Conservation (phyloP, 2,113 vertebrate species). For the Hydropotes inermis region DNA sequence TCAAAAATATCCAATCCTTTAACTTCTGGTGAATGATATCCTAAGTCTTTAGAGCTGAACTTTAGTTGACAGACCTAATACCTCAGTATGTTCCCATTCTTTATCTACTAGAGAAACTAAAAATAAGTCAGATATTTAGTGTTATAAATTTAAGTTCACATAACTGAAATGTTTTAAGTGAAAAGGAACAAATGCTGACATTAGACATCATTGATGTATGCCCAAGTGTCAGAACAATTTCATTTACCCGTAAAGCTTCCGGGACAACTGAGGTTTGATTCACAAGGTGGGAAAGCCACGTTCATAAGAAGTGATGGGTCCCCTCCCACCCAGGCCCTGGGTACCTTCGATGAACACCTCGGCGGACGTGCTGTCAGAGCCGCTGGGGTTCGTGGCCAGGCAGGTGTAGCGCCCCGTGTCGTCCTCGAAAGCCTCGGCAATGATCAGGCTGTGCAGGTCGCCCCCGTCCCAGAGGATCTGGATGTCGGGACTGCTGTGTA, state of each 20-base stretch:
- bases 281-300: not conserved
- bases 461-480: constrained; percentile 88
- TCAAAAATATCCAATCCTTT: not conserved
- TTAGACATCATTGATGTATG: not conserved
- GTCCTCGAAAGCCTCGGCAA: constrained; percentile 97
- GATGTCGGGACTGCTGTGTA: constrained; percentile 93
- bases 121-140: not conserved
- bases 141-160: not conserved
- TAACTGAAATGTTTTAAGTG: not conserved
- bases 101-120: constrained; percentile 26
- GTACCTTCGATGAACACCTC: constrained; percentile 97
- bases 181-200: not conserved
- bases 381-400: constrained; percentile 92
- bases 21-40: not conserved
- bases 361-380: constrained; percentile 94
- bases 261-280: not conserved
- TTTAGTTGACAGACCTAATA: not conserved
- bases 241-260: not conserved
- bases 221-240: not conserved
- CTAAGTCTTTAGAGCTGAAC: not conserved
- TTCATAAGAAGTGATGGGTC: not conserved
- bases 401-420: constrained; percentile 98
- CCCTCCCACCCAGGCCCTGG: not conserved
- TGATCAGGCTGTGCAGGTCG: constrained; percentile 91
- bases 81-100: constrained; percentile 17